A percentile compares a stretch with the other conserved stretches of the same genome.
Conservation (phyloP, 2,797 vertebrate species). For the Zalophus californianus region DNA sequence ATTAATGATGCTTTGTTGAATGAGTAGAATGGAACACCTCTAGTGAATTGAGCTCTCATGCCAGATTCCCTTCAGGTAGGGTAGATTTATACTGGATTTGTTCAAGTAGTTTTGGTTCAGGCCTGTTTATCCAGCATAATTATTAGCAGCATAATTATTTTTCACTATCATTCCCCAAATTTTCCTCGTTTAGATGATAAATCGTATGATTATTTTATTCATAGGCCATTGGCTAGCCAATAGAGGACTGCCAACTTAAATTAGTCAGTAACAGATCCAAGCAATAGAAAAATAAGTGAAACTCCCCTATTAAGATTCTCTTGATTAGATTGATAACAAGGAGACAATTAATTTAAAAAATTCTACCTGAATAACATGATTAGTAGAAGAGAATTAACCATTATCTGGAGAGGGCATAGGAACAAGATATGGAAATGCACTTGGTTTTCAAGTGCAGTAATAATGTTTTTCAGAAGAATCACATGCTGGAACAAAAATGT, state of each 20-base stretch:
- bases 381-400: neutral
- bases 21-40: neutral
- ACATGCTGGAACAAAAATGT: neutral
- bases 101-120: neutral
- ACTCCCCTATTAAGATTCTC: neutral
- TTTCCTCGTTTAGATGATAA: neutral
- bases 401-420: neutral
- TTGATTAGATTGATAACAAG: neutral
- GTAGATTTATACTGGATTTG: neutral
- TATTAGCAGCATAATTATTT: neutral
- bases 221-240: neutral
- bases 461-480: slow-evolving; percentile 49
- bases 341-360: slow-evolving; percentile 14
- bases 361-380: neutral
- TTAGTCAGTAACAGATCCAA: neutral
- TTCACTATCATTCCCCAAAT: neutral
- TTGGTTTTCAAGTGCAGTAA: neutral
- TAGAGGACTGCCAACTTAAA: neutral
- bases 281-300: neutral
- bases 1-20: neutral
- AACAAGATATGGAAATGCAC: neutral
- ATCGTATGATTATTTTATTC: neutral
- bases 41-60: no score
- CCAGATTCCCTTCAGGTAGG: neutral
- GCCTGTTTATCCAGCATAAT: neutral